phyloP scores from a whole-genome alignment of 2,888 invertebrate genomes.

The Campoplex nolae region DNA sequence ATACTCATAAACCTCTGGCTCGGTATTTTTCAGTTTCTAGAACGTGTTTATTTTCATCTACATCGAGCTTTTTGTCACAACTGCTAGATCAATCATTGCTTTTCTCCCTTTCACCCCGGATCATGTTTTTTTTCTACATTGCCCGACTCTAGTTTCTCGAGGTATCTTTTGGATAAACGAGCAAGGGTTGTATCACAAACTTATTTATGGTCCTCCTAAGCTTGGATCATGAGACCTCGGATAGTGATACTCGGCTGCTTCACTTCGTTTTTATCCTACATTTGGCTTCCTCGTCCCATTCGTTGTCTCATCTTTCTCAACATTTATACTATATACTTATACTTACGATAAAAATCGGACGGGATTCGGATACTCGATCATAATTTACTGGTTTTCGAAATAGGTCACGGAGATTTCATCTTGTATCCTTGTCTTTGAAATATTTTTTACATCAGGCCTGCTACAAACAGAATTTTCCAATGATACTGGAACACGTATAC shows the following conservation, averaged over 20 bases:
- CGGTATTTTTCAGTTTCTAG: slow-evolving; percentile 59
- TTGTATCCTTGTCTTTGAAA: slow-evolving; percentile 46
- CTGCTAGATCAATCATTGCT: slow-evolving; percentile 51
- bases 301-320: slow-evolving; percentile 46
- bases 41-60: slow-evolving; percentile 31
- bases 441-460: slow-evolving; percentile 37
- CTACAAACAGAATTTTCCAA: background rate
- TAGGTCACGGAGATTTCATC: slow-evolving; percentile 57
- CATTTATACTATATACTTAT: slow-evolving; percentile 58
- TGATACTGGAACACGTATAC: background rate
- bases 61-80: slow-evolving; percentile 46
- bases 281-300: background rate
- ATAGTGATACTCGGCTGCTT: slow-evolving; percentile 64
- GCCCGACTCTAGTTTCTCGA: slow-evolving; percentile 50
- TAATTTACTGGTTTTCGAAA: slow-evolving; percentile 68
- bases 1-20: slow-evolving; percentile 76
- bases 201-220: slow-evolving; percentile 82
- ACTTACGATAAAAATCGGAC: slow-evolving; percentile 46
- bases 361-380: slow-evolving; percentile 63
- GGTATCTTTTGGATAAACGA: slow-evolving; percentile 77
- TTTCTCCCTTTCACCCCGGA: slow-evolving; percentile 26
- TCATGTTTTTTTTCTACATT: slow-evolving; percentile 16
- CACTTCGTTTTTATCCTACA: slow-evolving; percentile 52
- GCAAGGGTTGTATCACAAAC: slow-evolving; percentile 78
- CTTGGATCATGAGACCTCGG: slow-evolving; percentile 77